phyloP scores from a whole-genome alignment of 1,140 invertebrate species.

The Sarcophaga bullata region DNA sequence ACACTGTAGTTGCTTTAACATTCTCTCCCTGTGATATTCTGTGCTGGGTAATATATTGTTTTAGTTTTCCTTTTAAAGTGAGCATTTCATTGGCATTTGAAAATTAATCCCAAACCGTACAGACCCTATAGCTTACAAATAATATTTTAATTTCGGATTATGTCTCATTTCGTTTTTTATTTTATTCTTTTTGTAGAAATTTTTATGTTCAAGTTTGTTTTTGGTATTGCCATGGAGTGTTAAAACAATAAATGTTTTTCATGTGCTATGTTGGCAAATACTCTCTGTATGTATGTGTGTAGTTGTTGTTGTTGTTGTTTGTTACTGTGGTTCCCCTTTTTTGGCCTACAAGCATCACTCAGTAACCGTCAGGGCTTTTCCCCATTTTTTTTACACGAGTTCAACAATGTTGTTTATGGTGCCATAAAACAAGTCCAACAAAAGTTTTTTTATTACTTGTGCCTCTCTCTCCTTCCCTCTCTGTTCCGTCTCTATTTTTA shows the following conservation, averaged over 20 bases:
- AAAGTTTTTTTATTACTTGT: not conserved
- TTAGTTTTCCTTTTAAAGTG: no score
- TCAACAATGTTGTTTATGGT: slow-evolving; percentile 18
- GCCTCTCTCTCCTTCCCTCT: no score
- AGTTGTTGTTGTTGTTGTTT: not conserved
- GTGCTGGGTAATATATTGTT: no score
- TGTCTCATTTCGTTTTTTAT: not conserved
- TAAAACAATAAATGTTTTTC: slow-evolving; percentile 37
- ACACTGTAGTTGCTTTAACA: no score
- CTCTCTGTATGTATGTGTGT: no score
- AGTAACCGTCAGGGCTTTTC: not conserved
- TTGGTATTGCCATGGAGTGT: slow-evolving; percentile 12
- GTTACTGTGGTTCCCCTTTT: slow-evolving; percentile 9
- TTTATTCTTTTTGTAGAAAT: no score
- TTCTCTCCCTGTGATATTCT: no score
- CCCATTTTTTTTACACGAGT: not conserved
- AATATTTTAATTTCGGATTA: slow-evolving; percentile 37
- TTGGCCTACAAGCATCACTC: not conserved
- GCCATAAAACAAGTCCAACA: slow-evolving; percentile 16
- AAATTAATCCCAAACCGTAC: no score
- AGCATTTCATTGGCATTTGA: no score
- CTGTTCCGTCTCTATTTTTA: no score
- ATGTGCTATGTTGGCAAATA: not conserved
- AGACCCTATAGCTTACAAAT: not conserved
- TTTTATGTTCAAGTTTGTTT: no score